phyloP scores from a whole-genome alignment of 2,888 invertebrate species.

The Kuschelorhynchus macadamiae region DNA sequence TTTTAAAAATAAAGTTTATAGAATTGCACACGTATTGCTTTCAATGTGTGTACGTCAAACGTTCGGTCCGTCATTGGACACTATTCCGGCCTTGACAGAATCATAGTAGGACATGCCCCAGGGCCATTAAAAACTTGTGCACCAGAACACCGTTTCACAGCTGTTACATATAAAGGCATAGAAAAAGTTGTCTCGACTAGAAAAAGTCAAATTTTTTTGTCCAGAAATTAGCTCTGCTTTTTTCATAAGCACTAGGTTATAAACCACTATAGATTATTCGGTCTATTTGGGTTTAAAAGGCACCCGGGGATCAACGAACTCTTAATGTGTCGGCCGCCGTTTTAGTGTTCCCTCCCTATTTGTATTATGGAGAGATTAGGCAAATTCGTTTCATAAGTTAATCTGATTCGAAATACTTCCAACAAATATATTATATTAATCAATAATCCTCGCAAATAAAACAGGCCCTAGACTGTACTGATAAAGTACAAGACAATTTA shows the following conservation, averaged over 20 bases:
- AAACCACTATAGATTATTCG: slow-evolving; percentile 16
- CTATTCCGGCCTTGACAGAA: too few relatives aligned
- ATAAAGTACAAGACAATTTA: too few relatives aligned
- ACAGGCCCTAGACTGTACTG: too few relatives aligned
- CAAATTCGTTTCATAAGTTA: background rate
- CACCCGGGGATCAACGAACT: slow-evolving; percentile 1
- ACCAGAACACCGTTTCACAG: slow-evolving; percentile 38
- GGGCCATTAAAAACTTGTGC: slow-evolving; percentile 31
- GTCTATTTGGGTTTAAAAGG: slow-evolving; percentile 1
- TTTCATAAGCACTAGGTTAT: slow-evolving; percentile 12
- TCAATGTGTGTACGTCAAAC: too few relatives aligned
- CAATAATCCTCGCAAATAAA: too few relatives aligned
- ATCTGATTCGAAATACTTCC: too few relatives aligned
- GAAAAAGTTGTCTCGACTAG: slow-evolving; percentile 31
- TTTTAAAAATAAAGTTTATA: too few relatives aligned
- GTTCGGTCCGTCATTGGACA: too few relatives aligned
- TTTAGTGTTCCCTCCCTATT: too few relatives aligned
- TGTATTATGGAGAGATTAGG: background rate
- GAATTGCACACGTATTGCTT: too few relatives aligned
- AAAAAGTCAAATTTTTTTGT: slow-evolving; percentile 30
- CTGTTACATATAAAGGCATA: slow-evolving; percentile 36
- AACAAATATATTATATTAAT: too few relatives aligned
- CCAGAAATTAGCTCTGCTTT: slow-evolving; percentile 20
- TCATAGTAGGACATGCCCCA: slow-evolving; percentile 30
- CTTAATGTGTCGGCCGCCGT: background rate